Conservation (phyloP, 2,888 invertebrate species). For the Eristalis tenax region DNA sequence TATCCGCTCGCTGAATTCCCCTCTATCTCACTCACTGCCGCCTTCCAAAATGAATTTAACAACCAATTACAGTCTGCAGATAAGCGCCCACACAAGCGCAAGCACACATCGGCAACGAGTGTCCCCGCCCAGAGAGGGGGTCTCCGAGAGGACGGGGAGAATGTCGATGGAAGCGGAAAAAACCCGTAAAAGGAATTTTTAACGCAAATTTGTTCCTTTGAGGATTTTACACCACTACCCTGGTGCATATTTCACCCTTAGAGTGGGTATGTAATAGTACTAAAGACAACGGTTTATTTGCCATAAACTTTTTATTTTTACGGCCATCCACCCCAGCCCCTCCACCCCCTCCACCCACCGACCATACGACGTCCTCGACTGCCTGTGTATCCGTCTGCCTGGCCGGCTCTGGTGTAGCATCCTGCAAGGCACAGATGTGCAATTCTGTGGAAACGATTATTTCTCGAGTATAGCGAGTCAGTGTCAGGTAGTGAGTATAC, state of each 20-base stretch:
- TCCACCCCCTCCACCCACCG: not conserved
- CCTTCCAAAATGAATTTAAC: slow-evolving; percentile 26
- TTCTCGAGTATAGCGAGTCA: slow-evolving; percentile 28
- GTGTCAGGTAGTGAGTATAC: slow-evolving; percentile 39
- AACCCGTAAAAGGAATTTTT: slow-evolving; percentile 34
- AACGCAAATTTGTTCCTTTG: slow-evolving; percentile 55
- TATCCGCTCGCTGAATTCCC: not conserved
- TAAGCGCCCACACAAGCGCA: not conserved
- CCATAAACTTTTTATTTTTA: slow-evolving; percentile 64
- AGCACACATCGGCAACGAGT: too few species aligned
- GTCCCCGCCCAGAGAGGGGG: too few species aligned
- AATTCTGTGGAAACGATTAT: slow-evolving; percentile 38
- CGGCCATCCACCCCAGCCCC: not conserved
- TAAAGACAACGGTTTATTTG: slow-evolving; percentile 65
- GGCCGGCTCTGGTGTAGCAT: not conserved
- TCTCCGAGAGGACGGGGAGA: not conserved
- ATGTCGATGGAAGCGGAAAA: not conserved
- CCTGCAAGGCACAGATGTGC: slow-evolving; percentile 46
- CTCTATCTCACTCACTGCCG: not conserved
- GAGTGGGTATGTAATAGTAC: slow-evolving; percentile 55
- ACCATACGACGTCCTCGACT: not conserved
- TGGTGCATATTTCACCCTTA: slow-evolving; percentile 48
- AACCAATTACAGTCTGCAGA: slow-evolving; percentile 43
- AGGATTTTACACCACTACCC: slow-evolving; percentile 38
- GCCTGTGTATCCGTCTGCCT: not conserved